These are phyloP conservation scores for Polypedilum vanderplanki DNA, from an alignment of 1,140 invertebrate species.

Conservation along the genomic window DNA sequence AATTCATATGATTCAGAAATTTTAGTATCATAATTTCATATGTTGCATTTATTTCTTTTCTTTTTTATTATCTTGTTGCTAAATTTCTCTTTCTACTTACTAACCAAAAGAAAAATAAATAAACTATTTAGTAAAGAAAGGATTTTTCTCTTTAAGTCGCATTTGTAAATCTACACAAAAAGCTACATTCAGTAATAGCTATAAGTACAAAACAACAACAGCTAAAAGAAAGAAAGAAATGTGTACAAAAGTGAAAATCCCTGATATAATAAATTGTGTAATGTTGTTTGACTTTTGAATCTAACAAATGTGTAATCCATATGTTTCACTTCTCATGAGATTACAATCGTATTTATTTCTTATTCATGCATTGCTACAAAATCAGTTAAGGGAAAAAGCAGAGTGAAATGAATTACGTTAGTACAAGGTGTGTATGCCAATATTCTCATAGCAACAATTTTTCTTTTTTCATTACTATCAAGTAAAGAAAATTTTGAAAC, in stretches of 20 bases:
- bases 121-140: not conserved
- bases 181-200: not conserved
- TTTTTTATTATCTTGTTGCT: not conserved
- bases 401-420: not conserved
- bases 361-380: not conserved
- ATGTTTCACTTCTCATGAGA: conserved; percentile 24
- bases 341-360: conserved; percentile 3
- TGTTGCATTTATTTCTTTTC: not conserved
- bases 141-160: not conserved
- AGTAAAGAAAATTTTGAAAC: not conserved
- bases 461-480: not conserved
- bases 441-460: not conserved
- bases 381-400: not conserved
- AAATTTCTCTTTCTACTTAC: not conserved
- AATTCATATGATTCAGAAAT: too few relatives aligned
- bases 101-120: not conserved
- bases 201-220: not conserved
- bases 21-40: too few relatives aligned
- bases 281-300: conserved; percentile 24
- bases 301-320: conserved; percentile 25
- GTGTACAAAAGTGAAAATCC: not conserved
- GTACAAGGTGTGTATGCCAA: not conserved
- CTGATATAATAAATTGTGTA: conserved; percentile 18
- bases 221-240: not conserved
- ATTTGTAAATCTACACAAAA: too few relatives aligned